phyloP scores from a whole-genome alignment of 1,140 invertebrate species.

The Ylistrum balloti region DNA sequence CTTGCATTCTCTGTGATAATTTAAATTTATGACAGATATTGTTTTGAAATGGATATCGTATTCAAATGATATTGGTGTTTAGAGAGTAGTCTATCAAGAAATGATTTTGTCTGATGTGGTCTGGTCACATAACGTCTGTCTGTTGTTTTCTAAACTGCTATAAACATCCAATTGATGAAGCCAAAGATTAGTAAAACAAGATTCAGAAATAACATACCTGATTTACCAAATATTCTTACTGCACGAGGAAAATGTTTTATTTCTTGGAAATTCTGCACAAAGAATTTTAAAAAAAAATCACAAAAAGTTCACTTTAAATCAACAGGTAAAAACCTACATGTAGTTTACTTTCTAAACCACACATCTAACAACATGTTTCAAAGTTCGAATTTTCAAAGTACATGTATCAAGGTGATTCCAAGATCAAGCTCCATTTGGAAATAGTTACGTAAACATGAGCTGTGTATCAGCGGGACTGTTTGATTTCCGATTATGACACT shows the following conservation, averaged over 20 bases:
- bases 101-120: background rate
- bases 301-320: background rate
- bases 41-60: background rate
- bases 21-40: background rate
- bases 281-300: too few relatives aligned
- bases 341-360: background rate
- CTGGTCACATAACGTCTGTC: too few relatives aligned
- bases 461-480: background rate
- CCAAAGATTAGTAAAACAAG: too few relatives aligned
- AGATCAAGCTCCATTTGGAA: constrained; percentile 24
- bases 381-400: constrained; percentile 20
- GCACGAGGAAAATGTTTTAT: too few relatives aligned
- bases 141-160: too few relatives aligned
- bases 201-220: too few relatives aligned
- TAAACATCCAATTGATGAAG: too few relatives aligned
- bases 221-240: too few relatives aligned
- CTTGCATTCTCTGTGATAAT: background rate
- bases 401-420: background rate
- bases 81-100: background rate
- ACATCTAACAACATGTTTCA: background rate
- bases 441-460: constrained; percentile 25
- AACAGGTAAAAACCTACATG: background rate
- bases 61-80: background rate
- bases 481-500: constrained; percentile 36
- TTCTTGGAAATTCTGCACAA: too few relatives aligned